Evolutionary conservation across 2,888 invertebrate genomes (phyloP).

Genomic region (Therioaphis trifolii): DNA sequence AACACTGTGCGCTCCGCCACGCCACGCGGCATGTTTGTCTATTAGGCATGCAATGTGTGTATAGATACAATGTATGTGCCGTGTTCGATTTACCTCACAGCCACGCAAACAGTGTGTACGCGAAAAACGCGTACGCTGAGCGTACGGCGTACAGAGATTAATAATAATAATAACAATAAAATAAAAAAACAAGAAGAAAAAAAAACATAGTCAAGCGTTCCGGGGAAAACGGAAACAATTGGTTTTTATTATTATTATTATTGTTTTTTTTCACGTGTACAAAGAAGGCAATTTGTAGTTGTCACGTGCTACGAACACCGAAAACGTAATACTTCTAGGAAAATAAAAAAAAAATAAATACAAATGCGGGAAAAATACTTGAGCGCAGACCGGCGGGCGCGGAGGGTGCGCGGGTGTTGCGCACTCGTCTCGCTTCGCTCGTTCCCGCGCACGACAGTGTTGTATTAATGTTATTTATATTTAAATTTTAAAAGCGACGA

Average conservation of each 20-base stretch:
- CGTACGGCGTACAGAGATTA: neutral
- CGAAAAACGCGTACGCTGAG: neutral
- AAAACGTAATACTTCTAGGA: neutral
- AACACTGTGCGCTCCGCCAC: too few species aligned
- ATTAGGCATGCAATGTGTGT: too few species aligned
- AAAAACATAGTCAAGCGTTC: neutral
- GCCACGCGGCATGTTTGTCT: too few species aligned
- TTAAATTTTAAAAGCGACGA: neutral
- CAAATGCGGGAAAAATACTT: too few species aligned
- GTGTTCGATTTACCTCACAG: neutral
- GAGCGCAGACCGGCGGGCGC: too few species aligned
- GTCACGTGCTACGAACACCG: neutral
- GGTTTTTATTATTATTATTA: neutral
- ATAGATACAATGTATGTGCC: too few species aligned
- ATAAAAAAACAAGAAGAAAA: too few species aligned
- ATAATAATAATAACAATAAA: too few species aligned
- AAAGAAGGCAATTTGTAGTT: constrained; percentile 2
- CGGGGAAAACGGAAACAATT: neutral
- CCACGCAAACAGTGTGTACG: neutral
- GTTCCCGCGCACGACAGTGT: neutral
- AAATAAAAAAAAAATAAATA: neutral
- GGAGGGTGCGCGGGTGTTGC: neutral
- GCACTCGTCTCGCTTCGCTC: neutral
- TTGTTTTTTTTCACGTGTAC: neutral
- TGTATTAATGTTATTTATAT: neutral